These are phyloP conservation scores for Drosophila bunnanda DNA, from an alignment of 2,888 invertebrate species.

Conservation along the genomic window DNA sequence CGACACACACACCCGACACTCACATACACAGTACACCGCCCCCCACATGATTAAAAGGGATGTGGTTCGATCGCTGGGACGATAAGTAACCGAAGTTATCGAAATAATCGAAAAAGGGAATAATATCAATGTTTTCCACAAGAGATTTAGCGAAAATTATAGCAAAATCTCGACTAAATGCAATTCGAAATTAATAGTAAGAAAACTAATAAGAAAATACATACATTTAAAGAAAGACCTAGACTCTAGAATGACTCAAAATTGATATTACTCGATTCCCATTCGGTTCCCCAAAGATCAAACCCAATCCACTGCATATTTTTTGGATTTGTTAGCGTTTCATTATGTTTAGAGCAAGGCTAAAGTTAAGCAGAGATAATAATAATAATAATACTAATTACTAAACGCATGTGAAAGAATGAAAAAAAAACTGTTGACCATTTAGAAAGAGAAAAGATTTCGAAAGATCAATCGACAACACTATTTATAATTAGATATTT, in stretches of 20 bases:
- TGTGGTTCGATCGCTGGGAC: conserved; percentile 9
- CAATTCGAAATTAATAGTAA: conserved; percentile 17
- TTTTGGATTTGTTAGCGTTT: conserved; percentile 70
- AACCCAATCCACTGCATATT: conserved; percentile 16
- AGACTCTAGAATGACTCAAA: conserved; percentile 10
- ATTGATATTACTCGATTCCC: conserved; percentile 23
- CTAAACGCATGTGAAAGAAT: conserved; percentile 25
- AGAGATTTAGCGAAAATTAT: background rate
- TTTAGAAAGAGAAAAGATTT: conserved; percentile 57
- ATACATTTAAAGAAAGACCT: conserved; percentile 22
- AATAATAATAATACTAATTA: conserved; percentile 32
- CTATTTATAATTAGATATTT: conserved; percentile 70
- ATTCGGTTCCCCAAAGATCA: conserved; percentile 12
- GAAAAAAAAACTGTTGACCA: conserved; percentile 59
- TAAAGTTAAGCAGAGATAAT: conserved; percentile 42
- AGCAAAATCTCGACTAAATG: conserved; percentile 9
- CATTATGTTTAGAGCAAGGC: conserved; percentile 54
- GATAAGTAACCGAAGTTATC: conserved; percentile 18
- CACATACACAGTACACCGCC: conserved; percentile 8
- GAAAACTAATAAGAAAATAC: conserved; percentile 7
- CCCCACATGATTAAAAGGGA: conserved; percentile 9
- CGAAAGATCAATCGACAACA: conserved; percentile 54
- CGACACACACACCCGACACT: conserved; percentile 19
- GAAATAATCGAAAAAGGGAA: conserved; percentile 8
- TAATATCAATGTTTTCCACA: conserved; percentile 18